These are phyloP conservation scores for Pseudoips prasinana DNA, from an alignment of 2,888 invertebrate genomes.

Conservation along the genomic window DNA sequence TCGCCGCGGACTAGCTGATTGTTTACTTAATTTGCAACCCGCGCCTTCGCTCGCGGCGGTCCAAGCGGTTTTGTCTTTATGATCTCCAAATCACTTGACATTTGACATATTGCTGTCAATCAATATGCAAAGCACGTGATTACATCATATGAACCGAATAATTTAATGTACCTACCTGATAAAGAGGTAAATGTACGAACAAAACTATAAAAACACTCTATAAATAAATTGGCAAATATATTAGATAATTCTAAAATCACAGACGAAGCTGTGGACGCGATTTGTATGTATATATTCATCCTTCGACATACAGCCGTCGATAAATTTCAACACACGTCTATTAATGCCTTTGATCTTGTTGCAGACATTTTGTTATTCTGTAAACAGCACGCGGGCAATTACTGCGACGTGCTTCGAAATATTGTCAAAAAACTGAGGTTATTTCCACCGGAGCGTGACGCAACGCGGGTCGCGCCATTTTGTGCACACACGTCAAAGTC, in stretches of 20 bases:
- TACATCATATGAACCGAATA: too few relatives aligned
- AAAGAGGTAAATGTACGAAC: conserved; percentile 15
- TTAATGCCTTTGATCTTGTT: conserved; percentile 77
- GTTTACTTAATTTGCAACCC: conserved; percentile 49
- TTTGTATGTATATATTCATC: conserved; percentile 59
- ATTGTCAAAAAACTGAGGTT: conserved; percentile 63
- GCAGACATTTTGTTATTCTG: conserved; percentile 71
- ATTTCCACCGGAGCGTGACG: conserved; percentile 44
- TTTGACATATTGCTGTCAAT: conserved; percentile 30
- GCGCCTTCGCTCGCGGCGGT: conserved; percentile 20
- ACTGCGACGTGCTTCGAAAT: conserved; percentile 69
- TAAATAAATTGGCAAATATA: conserved; percentile 33
- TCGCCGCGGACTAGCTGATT: conserved; percentile 42
- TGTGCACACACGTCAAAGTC: conserved; percentile 43
- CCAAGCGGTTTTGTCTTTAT: conserved; percentile 30
- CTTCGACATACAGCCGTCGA: conserved; percentile 63
- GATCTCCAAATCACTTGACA: conserved; percentile 25
- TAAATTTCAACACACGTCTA: conserved; percentile 78
- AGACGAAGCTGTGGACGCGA: conserved; percentile 29
- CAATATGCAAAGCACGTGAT: conserved; percentile 31
- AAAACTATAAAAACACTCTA: conserved; percentile 25
- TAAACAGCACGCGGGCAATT: conserved; percentile 65
- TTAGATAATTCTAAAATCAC: conserved; percentile 28
- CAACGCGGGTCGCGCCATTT: conserved; percentile 52
- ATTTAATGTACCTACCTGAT: too few relatives aligned